A percentile compares a stretch with the other conserved stretches of the same genome.
Evolutionary conservation across 2,113 vertebrate genomes (phyloP).

Genomic region (Mandrillus leucophaeus): DNA sequence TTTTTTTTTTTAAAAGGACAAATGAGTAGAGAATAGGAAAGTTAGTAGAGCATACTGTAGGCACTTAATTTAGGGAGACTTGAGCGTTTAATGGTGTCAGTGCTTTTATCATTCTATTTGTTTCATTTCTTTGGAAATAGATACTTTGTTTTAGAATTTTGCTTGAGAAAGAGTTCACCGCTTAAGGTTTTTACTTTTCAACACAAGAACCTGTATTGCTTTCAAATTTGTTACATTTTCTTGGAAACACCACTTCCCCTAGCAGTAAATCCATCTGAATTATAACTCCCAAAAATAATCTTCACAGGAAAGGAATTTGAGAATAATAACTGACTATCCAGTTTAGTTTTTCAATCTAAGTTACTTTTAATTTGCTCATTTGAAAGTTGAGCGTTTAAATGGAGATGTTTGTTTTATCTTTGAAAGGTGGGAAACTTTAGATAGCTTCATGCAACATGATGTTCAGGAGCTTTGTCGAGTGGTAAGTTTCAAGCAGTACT

Average conservation of each 20-base stretch:
- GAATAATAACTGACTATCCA: neutral
- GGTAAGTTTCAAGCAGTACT: constrained; percentile 87
- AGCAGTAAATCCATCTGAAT: neutral
- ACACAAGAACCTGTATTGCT: neutral
- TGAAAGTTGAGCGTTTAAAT: neutral
- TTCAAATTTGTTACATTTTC: neutral
- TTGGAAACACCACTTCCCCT: neutral
- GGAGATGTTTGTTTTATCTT: constrained; percentile 45
- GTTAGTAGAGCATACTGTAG: no score
- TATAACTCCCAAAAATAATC: neutral
- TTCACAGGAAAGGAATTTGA: neutral
- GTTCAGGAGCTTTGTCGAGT: constrained; percentile 99
- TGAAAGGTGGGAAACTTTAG: constrained; percentile 97
- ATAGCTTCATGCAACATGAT: constrained; percentile 99
- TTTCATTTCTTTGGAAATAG: neutral
- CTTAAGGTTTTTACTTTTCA: neutral
- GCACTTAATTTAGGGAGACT: neutral
- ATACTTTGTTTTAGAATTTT: neutral
- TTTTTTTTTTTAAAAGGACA: neutral
- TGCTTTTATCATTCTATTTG: neutral
- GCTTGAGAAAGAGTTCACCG: neutral
- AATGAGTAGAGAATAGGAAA: neutral
- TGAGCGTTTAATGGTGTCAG: rapidly evolving
- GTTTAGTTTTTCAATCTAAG: neutral
- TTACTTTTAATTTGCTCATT: neutral